Percentiles rank a stretch among this genome's conserved stretches.
phyloP scores from a whole-genome alignment of 2,888 invertebrate species.

The Uropetala carovei region DNA sequence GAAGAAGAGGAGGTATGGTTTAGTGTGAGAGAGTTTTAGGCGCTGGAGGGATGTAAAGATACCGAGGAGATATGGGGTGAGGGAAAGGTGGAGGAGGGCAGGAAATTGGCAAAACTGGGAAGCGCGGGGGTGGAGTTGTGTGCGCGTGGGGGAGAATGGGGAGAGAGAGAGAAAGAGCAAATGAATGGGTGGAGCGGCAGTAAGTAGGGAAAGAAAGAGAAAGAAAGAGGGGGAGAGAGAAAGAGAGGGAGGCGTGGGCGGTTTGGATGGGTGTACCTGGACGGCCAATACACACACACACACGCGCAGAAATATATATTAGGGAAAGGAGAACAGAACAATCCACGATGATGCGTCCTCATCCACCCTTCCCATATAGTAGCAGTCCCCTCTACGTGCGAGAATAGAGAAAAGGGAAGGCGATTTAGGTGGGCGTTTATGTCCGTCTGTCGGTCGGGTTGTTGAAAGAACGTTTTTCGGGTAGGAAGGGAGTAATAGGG shows the following conservation, averaged over 20 bases:
- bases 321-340: neutral
- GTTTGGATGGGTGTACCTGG: neutral
- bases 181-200: neutral
- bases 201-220: neutral
- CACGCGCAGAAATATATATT: neutral
- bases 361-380: neutral
- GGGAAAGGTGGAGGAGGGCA: neutral
- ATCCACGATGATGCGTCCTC: constrained; percentile 3
- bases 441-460: neutral
- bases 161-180: neutral
- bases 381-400: neutral
- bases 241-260: neutral
- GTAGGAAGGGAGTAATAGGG: neutral
- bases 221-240: neutral
- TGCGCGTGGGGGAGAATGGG: neutral
- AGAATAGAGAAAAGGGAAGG: neutral
- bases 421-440: constrained; percentile 9
- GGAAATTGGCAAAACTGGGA: constrained; percentile 21
- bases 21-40: neutral
- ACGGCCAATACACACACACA: neutral
- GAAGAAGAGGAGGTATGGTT: neutral
- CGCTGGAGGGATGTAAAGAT: neutral
- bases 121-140: constrained; percentile 18
- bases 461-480: constrained; percentile 18
- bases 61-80: too few species aligned